Evolutionary conservation across 2,888 invertebrate genomes (phyloP).

Genomic region (Melieria omissa): DNA sequence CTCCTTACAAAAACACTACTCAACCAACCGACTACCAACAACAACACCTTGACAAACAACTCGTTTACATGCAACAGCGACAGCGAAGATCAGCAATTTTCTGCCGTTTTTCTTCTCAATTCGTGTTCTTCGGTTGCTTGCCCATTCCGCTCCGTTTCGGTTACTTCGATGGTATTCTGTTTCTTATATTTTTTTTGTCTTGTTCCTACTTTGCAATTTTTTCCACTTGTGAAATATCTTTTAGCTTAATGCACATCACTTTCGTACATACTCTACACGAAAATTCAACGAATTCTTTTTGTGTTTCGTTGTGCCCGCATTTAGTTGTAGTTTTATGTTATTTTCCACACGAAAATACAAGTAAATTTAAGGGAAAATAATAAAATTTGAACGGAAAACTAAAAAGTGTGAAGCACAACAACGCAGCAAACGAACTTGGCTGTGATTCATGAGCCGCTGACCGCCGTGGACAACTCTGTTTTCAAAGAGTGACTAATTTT

Average conservation of each 20-base stretch:
- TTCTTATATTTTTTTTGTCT: background rate
- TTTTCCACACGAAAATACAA: constrained; percentile 25
- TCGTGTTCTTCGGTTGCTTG: background rate
- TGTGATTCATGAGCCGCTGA: too few relatives aligned
- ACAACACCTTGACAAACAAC: constrained; percentile 17
- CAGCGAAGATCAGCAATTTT: background rate
- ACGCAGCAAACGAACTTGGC: constrained; percentile 29
- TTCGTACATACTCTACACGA: too few relatives aligned
- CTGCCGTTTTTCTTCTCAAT: background rate
- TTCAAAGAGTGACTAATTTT: too few relatives aligned
- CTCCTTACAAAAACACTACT: too few relatives aligned
- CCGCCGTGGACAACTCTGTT: too few relatives aligned
- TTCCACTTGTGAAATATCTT: background rate
- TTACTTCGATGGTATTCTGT: too few relatives aligned
- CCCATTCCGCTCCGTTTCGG: background rate
- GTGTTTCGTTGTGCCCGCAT: background rate
- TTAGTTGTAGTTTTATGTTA: constrained; percentile 1
- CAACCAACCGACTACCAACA: background rate
- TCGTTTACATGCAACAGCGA: background rate
- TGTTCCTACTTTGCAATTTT: constrained; percentile 13
- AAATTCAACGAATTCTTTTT: too few relatives aligned
- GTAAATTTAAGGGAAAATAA: constrained; percentile 39
- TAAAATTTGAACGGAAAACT: constrained; percentile 41
- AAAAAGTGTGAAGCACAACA: constrained; percentile 45
- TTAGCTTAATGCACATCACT: too few relatives aligned